Evolutionary conservation across 2,797 vertebrate species (phyloP).

Genomic region (Sebastes glaucus): DNA sequence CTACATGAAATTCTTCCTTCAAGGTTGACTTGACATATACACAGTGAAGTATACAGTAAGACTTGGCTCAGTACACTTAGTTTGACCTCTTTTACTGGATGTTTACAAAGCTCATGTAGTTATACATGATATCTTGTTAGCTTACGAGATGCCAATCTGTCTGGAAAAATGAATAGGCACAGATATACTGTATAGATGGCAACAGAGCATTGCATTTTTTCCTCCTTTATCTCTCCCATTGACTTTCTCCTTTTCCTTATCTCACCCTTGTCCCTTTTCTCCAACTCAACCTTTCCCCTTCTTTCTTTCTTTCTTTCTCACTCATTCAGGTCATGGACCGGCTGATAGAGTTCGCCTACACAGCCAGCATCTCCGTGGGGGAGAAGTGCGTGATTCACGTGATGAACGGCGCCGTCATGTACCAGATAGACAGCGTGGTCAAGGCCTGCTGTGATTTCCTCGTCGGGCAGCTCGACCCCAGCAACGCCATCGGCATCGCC

Average conservation of each 20-base stretch:
- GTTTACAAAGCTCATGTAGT: background rate
- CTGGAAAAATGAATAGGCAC: background rate
- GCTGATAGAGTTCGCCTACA: conserved; percentile 95
- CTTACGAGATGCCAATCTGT: background rate
- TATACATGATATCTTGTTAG: background rate
- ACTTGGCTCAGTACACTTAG: background rate
- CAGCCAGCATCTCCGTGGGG: conserved; percentile 94
- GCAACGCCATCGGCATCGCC: conserved; percentile 96
- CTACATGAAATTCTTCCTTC: background rate
- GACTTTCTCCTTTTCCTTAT: background rate
- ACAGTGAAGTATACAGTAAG: background rate
- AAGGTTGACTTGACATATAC: background rate
- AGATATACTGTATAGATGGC: background rate
- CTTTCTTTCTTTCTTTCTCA: background rate
- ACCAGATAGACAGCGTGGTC: conserved; percentile 97
- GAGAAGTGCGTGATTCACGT: conserved; percentile 95
- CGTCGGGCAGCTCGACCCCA: conserved; percentile 93
- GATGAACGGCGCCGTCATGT: conserved; percentile 97
- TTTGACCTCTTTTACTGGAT: conserved; percentile 25
- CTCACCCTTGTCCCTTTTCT: background rate
- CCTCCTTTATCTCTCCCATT: background rate
- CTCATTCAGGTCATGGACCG: conserved; percentile 88
- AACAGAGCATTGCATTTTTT: background rate
- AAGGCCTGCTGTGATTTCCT: conserved; percentile 94
- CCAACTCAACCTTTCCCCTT: background rate